Conservation (phyloP, 2,797 vertebrate genomes). For the Bufotes viridis region DNA sequence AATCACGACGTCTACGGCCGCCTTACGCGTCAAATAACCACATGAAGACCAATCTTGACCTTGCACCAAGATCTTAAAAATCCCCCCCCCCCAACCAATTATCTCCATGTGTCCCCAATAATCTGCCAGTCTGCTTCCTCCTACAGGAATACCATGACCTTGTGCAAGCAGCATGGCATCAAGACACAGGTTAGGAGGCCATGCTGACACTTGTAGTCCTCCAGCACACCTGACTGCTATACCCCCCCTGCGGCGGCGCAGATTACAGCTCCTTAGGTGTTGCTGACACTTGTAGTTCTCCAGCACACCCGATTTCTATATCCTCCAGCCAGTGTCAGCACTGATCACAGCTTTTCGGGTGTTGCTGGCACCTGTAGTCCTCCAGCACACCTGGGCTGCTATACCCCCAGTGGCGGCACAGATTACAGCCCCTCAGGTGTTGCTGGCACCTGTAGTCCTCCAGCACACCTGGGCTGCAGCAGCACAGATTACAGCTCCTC, state of each 20-base stretch:
- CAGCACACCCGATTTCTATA: too few species aligned
- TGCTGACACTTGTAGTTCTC: neutral
- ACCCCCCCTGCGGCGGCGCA: neutral
- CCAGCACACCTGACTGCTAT: neutral
- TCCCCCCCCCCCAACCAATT: neutral
- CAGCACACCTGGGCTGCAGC: neutral
- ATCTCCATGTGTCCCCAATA: neutral
- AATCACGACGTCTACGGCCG: too few species aligned
- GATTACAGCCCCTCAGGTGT: neutral
- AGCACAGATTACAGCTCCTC: too few species aligned
- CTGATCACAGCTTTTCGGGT: too few species aligned
- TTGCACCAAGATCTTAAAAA: neutral
- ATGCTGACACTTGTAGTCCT: neutral
- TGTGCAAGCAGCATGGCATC: slow-evolving; percentile 12
- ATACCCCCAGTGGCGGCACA: too few species aligned
- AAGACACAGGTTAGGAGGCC: neutral
- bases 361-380: neutral
- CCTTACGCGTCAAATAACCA: neutral
- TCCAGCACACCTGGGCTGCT: neutral
- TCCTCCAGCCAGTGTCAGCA: too few species aligned
- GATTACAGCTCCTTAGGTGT: neutral
- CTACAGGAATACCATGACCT: slow-evolving; percentile 20
- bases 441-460: neutral
- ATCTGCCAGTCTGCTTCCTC: neutral
- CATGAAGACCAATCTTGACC: neutral